Evolutionary conservation across 2,888 invertebrate species (phyloP).

Genomic region (Marasmarcha lunaedactyla): DNA sequence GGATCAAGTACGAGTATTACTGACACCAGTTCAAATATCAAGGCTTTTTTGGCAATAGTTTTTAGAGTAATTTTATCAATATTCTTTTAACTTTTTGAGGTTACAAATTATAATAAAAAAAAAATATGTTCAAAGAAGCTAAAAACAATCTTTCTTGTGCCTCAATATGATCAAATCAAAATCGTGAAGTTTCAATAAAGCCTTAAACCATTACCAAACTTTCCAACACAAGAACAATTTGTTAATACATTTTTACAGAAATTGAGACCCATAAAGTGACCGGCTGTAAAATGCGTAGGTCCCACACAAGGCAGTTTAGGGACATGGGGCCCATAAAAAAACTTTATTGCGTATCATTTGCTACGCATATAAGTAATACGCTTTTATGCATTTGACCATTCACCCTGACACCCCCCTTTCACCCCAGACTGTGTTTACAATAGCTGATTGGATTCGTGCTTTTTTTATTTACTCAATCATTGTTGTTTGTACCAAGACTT

Average conservation of each 20-base stretch:
- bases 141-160: too few relatives aligned
- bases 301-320: slow-evolving; percentile 18
- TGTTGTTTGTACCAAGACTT: slow-evolving; percentile 38
- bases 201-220: too few relatives aligned
- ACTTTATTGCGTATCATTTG: slow-evolving; percentile 47
- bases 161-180: too few relatives aligned
- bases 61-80: too few relatives aligned
- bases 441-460: slow-evolving; percentile 63
- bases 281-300: slow-evolving; percentile 41
- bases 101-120: too few relatives aligned
- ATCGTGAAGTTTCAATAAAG: too few relatives aligned
- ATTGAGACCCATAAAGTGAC: slow-evolving; percentile 59
- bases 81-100: too few relatives aligned
- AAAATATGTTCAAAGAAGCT: too few relatives aligned
- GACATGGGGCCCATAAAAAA: slow-evolving; percentile 50
- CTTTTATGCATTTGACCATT: slow-evolving; percentile 28
- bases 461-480: slow-evolving; percentile 52
- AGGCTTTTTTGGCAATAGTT: too few relatives aligned
- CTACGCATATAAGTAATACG: slow-evolving; percentile 29
- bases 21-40: too few relatives aligned
- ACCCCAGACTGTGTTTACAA: slow-evolving; percentile 36
- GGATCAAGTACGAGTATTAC: too few relatives aligned
- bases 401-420: slow-evolving; percentile 18
- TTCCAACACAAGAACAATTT: background rate
- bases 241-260: slow-evolving; percentile 43